These are phyloP conservation scores for Phoebastria nigripes DNA, from an alignment of 2,797 vertebrate genomes.

Conservation along the genomic window DNA sequence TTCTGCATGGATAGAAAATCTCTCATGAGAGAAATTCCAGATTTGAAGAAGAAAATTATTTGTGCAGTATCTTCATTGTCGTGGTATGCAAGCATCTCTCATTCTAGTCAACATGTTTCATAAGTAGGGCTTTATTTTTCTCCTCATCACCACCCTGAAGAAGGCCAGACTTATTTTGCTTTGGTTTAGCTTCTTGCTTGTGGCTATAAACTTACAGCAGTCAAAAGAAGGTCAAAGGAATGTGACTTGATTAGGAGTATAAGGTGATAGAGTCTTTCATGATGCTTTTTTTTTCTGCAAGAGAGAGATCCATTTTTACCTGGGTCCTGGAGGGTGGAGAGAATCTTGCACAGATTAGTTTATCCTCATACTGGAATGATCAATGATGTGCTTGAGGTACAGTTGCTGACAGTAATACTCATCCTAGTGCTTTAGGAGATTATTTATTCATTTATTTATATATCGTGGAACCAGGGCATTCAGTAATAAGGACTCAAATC, in stretches of 20 bases:
- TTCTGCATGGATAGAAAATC: not conserved
- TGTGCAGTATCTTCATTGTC: not conserved
- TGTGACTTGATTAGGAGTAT: not conserved
- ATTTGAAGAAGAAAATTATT: not conserved
- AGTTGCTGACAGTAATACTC: not conserved
- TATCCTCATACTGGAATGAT: not conserved
- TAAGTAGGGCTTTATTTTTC: not conserved
- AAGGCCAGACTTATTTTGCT: not conserved
- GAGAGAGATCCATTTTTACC: not conserved
- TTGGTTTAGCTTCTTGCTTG: not conserved
- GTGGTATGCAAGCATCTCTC: not conserved
- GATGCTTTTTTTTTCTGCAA: not conserved
- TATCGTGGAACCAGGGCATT: not conserved
- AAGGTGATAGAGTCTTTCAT: not conserved
- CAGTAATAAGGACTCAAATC: not conserved
- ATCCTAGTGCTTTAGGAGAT: not conserved
- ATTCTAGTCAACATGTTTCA: not conserved
- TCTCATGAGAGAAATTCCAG: not conserved
- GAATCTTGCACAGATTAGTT: not conserved
- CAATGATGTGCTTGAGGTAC: not conserved
- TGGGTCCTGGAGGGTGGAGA: not conserved
- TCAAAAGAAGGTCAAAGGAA: not conserved
- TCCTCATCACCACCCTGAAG: not conserved
- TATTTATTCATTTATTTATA: not conserved
- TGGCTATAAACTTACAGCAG: not conserved